Base-by-base conservation (phyloP, 2,888 invertebrate genomes). In the Podabrus alpinus region DNA sequence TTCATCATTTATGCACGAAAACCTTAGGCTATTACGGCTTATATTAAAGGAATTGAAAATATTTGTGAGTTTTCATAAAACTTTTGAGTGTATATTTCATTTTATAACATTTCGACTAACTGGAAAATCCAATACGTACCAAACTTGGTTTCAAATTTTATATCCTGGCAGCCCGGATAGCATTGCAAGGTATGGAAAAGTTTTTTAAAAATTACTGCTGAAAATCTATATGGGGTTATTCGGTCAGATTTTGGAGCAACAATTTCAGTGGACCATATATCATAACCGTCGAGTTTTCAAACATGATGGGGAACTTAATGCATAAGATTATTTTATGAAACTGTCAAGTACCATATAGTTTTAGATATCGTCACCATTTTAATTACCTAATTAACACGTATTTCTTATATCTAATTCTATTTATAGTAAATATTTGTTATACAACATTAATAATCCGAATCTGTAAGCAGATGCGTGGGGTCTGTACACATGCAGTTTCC, bases 371-470 rank as follows among this genome's bases (percentile, higher is more conserved):
- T 29, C 45, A 45, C 45, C 45, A n/a, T 45, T 45, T 45, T 45
- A 45, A 45, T 45, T 45, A 45, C 45, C 45, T 45, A 45, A 45
- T 45, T 45, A 45, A 45, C 45, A 45, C 45, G 45, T 45, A 45
- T 45, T 45, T 45, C 45, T 45, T 45, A 45, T 45, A 45, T 45
- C 7, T 45, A 45, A 45, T 64, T 73, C 71, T 72, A 75, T 79
- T 77, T 77, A 80, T 80, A 78, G 75, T 79, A 76, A 78, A 74
- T 70, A 70, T 73, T 66, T 72, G 62, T 78, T 80, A 82, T 82
- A 80, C 80, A 82, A 80, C 81, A 81, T 81, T 84, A 83, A 84
- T 83, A 84, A 83, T 81, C 82, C 81, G 82, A 76, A 80, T 81
- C 82, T 79, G 79, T 80, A 80, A 82, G 82, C 83, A 83, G 79